Evolutionary conservation across 2,113 vertebrate species (phyloP), one percentile per base, ranked within the genome.

Genomic region (Sinocyclocheilus grahami): DNA sequence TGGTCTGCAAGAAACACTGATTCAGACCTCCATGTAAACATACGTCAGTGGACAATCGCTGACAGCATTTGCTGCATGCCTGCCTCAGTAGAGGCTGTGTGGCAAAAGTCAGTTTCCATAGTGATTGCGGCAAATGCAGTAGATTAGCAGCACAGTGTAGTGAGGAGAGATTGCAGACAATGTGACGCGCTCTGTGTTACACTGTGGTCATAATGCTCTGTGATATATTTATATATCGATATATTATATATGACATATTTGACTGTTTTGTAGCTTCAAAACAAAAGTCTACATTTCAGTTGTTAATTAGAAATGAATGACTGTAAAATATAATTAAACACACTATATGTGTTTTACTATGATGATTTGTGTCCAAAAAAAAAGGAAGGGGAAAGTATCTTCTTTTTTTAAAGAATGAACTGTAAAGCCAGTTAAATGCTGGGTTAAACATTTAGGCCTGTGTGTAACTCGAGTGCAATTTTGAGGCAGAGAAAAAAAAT

Each of bases 91-190:
- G 87, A 82, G 89, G 87, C 90, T 87, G 87, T 79, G 83, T 91
- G 92, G 93, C 91, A 91, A 92, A 88, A 91, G 91, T 92, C 94
- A 91, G 94, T 95, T 95, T 95, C 95, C 95, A 95, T 95, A 95
- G 95, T 93, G 94, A 95, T 92, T 91, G 74, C 88, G 91, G 88
- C 91, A 92, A 94, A 93, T 92, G 89, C 91, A 91, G 89, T 89
- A 91, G 94, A 94, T 94, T 93, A 93, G 91, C 88, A 87, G 91
- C 93, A 90, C 91, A 90, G 92, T 83, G 91, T 88, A 89, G 88
- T 82, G 91, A 89, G 91, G 88, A 92, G 92, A 93, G 92, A 92
- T 90, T 90, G 91, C 88, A 90, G 88, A 86, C 91, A 90, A 92
- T 91, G 91, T 88, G 77, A 83, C 90, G 86, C 89, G 84, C 91